Percentiles rank a stretch among this genome's conserved stretches.
phyloP scores from a whole-genome alignment of 2,888 invertebrate species.

The Chloroclystis v-ata region DNA sequence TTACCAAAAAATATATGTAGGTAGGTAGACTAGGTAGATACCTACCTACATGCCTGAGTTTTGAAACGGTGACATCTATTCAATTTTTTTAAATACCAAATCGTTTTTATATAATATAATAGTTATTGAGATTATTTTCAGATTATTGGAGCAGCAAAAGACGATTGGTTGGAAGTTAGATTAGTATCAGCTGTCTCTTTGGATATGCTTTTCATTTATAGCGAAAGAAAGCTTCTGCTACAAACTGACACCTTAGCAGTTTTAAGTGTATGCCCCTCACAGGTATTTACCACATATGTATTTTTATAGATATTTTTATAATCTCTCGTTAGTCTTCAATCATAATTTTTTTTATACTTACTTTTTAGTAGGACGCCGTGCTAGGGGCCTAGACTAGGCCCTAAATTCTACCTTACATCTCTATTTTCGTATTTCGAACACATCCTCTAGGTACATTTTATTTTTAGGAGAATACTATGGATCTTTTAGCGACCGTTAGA shows the following conservation, averaged over 20 bases:
- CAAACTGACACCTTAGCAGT: constrained; percentile 66
- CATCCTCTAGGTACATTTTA: not conserved
- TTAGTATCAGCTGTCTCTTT: constrained; percentile 63
- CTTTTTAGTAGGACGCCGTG: too few relatives aligned
- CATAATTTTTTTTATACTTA: too few relatives aligned
- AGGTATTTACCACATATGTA: constrained; percentile 38
- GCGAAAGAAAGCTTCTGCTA: constrained; percentile 52
- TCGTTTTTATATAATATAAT: not conserved
- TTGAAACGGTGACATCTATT: too few relatives aligned
- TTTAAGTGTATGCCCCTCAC: constrained; percentile 59
- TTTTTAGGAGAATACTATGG: constrained; percentile 41
- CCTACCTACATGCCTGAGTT: too few relatives aligned
- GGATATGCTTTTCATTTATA: constrained; percentile 68
- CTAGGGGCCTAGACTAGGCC: too few relatives aligned
- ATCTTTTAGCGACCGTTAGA: constrained; percentile 88
- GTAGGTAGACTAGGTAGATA: too few relatives aligned
- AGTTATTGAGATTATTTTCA: constrained; percentile 23
- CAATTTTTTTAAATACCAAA: too few relatives aligned
- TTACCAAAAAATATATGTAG: too few relatives aligned
- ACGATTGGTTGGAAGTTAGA: constrained; percentile 65
- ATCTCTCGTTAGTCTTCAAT: too few relatives aligned
- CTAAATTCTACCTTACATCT: too few relatives aligned
- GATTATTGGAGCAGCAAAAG: constrained; percentile 57
- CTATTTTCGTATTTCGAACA: too few relatives aligned
- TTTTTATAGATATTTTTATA: too few relatives aligned